Evolutionary conservation across 1,140 invertebrate genomes (phyloP), one percentile per base, ranked within the genome.

Genomic region (Holcopasites calliopsidis): DNA sequence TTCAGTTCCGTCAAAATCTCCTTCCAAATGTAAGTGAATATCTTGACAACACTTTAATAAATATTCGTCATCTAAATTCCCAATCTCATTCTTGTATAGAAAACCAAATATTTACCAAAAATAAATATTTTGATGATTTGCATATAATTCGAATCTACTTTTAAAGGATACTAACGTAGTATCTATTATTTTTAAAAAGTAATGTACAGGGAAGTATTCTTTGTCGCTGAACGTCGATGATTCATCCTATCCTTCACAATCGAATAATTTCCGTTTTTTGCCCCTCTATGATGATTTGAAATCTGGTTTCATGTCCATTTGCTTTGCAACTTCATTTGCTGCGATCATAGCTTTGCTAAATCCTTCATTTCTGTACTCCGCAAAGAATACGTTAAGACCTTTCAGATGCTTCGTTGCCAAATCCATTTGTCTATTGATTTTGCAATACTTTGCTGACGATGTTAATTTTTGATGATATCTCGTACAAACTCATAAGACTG

Each of bases 391-490:
- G 18, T 58, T 57, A 1, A 71, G 33, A 60, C 47, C 31, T 60
- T 71, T 49, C 16, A 70, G 47, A 61, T 60, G 44, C 38, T 60
- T 61, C 38, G 55, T 54, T 4, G 69, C 28, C 44, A 49, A 42
- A 60, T 71, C 55, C 0, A 71, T 61, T 60, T 60, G 31, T 60
- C 42, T 49, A 61, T 61, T 65, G 23, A 42, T 72, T 72, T 69
- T 83, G 77, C 50, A 75, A 70, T 52, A 64, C 35, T 71, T 79
- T 78, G 57, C 75, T 80, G 28, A 74, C 58, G n/a, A 76, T 57
- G 47, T 85, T 80, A 47, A 80, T 75, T 66, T 74, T 69, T 69
- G n/a, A 60, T 76, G 76, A 80, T 71, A 82, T 83, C 42, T 83
- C 64, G 66, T 75, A 69, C 80, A 71, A 85, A 62, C 65, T 68